Evolutionary conservation across 2,113 vertebrate species (phyloP), one percentile per base, ranked within the genome.

Genomic region (Ageneiosus marmoratus): DNA sequence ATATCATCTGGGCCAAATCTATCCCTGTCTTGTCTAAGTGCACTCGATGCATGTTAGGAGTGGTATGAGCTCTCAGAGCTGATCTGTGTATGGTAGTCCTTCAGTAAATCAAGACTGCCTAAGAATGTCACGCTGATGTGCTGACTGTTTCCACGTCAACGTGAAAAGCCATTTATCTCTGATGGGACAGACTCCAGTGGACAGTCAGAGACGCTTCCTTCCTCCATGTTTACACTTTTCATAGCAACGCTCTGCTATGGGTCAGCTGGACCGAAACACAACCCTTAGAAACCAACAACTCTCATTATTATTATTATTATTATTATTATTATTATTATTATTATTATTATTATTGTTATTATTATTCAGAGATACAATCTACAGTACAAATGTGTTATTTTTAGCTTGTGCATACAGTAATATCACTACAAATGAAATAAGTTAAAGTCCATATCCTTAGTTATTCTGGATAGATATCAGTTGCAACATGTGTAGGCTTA

Each of bases 91-190:
- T 85, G 51, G 60, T 56, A 29, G 76, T 65, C 79, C 79, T 18
- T 79, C 75, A 63, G 63, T 72, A 62, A 82, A 78, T 77, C 5
- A 63, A 78, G 72, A 70, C 63, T 56, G 15, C 70, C 27, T 69
- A 88, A 83, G 89, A 93, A 94, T 93, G 89, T 94, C 83, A 78
- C 92, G 69, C 83, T 81, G 84, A 87, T 80, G 87, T 84, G 90
- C 79, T 60, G 85, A 84, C 84, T 84, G 88, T 87, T 89, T 87
- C 80, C 89, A 90, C 62, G 89, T 80, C 50, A 4, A 27, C 90
- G 92, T 89, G 86, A 94, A 93, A 92, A 91, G 79, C 80, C 87
- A 89, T 92, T 90, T 82, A 92, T 93, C 92, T 92, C 83, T 87
- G 63, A 87, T 86, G 83, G 51, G 58, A 34, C 85, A 83, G 79